A percentile compares a stretch with the other conserved stretches of the same genome.
Conservation (phyloP, 1,140 invertebrate genomes). For the Penaeus indicus region DNA sequence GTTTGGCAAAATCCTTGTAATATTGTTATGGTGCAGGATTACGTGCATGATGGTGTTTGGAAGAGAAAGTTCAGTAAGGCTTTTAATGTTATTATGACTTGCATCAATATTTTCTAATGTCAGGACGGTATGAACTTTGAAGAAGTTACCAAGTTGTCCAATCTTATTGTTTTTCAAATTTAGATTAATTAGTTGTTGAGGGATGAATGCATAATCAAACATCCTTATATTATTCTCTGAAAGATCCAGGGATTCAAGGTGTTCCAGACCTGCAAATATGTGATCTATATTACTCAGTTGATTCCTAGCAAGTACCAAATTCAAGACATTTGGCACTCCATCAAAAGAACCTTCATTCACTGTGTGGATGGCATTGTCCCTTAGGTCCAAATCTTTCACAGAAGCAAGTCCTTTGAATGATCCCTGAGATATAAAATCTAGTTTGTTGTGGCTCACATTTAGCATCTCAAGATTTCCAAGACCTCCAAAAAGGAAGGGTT, state of each 20-base stretch:
- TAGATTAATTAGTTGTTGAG: constrained; percentile 87
- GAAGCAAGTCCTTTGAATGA: constrained; percentile 68
- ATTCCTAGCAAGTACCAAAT: constrained; percentile 89
- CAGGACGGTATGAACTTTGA: constrained; percentile 79
- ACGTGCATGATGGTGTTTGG: constrained; percentile 88
- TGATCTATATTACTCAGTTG: constrained; percentile 86
- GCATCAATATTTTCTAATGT: constrained; percentile 84
- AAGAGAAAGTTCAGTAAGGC: constrained; percentile 84
- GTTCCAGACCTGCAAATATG: constrained; percentile 85
- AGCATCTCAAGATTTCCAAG: constrained; percentile 88
- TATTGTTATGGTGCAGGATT: constrained; percentile 90
- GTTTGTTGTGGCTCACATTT: constrained; percentile 85
- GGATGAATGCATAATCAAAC: constrained; percentile 93
- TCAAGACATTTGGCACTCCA: constrained; percentile 84
- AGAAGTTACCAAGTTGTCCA: constrained; percentile 84
- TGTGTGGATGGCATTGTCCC: constrained; percentile 69
- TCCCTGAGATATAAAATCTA: constrained; percentile 79
- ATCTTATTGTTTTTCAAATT: constrained; percentile 79
- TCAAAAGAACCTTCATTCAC: constrained; percentile 83
- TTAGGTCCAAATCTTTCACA: constrained; percentile 81
- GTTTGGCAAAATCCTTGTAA: constrained; percentile 82
- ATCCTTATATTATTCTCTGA: constrained; percentile 88
- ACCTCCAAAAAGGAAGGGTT: constrained; percentile 85
- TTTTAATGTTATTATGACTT: constrained; percentile 86
- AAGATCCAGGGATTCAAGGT: constrained; percentile 88